phyloP scores from a whole-genome alignment of 2,888 invertebrate genomes.

The Sialis fuliginosa region DNA sequence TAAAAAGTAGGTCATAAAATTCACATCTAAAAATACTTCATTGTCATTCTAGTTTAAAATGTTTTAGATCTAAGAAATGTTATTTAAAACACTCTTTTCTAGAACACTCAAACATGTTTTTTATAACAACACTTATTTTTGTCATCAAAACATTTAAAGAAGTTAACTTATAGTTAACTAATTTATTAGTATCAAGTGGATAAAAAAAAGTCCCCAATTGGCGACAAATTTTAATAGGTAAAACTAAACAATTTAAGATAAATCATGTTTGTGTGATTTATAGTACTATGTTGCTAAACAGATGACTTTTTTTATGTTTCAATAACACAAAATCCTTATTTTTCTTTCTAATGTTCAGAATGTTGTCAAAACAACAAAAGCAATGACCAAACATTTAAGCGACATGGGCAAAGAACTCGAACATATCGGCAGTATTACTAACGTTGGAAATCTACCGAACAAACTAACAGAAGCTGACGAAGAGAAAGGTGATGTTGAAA shows the following conservation, averaged over 20 bases:
- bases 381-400: conserved; percentile 68
- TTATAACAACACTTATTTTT: neutral
- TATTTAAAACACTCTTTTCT: too few species aligned
- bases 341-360: conserved; percentile 33
- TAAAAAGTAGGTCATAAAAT: too few species aligned
- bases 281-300: too few species aligned
- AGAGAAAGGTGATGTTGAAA: conserved; percentile 70
- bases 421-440: conserved; percentile 64
- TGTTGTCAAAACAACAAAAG: conserved; percentile 77
- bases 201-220: too few species aligned
- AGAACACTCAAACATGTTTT: too few species aligned
- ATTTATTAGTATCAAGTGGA: too few species aligned
- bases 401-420: conserved; percentile 87
- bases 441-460: conserved; percentile 67
- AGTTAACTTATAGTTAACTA: neutral
- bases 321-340: neutral
- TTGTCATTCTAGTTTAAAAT: neutral
- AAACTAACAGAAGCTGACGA: conserved; percentile 77
- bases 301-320: too few species aligned
- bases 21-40: neutral
- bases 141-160: neutral
- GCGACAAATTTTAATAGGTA: too few species aligned
- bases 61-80: too few species aligned
- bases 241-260: too few species aligned
- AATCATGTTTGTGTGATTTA: too few species aligned